Evolutionary conservation across 2,113 vertebrate species (phyloP).

Genomic region (Prietella phreatophila): DNA sequence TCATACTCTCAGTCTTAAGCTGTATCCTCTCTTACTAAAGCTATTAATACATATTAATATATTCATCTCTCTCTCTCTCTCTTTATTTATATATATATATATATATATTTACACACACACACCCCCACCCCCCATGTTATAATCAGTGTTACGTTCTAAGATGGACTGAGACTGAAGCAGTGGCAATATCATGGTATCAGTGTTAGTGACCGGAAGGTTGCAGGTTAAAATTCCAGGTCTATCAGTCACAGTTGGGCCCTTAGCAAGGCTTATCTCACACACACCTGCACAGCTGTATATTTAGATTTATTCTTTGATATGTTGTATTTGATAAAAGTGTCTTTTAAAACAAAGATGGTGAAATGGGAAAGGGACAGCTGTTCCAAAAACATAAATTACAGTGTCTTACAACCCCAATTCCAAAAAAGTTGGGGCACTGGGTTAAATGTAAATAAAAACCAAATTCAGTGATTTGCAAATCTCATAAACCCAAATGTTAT

Average conservation of each 20-base stretch:
- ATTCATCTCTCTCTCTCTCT: not conserved
- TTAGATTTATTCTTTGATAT: not conserved
- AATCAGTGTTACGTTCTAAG: not conserved
- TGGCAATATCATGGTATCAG: not conserved
- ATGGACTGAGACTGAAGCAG: not conserved
- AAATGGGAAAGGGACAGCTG: not conserved
- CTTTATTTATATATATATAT: no score
- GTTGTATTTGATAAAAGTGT: not conserved
- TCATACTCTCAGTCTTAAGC: not conserved
- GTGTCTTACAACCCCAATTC: not conserved
- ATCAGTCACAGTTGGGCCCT: not conserved
- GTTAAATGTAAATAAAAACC: no score
- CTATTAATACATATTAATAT: not conserved
- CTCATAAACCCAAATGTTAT: no score
- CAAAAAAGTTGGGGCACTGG: no score
- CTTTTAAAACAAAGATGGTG: not conserved
- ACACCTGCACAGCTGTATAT: not conserved
- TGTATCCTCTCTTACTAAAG: not conserved
- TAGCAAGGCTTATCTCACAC: not conserved
- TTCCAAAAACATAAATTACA: not conserved
- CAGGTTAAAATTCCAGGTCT: not conserved
- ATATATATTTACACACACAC: no score
- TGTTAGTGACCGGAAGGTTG: not conserved
- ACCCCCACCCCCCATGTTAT: no score
- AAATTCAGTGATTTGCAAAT: no score